phyloP scores from a whole-genome alignment of 1,140 invertebrate species.

The Paraescarpia echinospica region DNA sequence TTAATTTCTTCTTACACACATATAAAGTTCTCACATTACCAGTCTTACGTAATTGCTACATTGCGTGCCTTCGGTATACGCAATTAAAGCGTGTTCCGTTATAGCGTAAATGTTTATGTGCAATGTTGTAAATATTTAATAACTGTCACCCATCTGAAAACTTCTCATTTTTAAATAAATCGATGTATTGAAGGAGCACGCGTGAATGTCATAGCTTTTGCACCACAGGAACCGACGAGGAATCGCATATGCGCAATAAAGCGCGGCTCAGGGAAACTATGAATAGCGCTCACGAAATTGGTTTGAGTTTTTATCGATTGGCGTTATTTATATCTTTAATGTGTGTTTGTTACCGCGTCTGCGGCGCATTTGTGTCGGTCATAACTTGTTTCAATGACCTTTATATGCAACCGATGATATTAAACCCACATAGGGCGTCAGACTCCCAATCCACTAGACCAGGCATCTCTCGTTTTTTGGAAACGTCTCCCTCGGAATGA shows the following conservation, averaged over 20 bases:
- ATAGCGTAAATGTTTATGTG: background rate
- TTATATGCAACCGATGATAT: background rate
- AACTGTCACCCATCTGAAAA: background rate
- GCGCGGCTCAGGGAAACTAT: background rate
- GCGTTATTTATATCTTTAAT: background rate
- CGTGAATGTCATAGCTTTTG: background rate
- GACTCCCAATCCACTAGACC: no score
- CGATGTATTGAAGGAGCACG: background rate
- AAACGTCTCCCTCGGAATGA: no score
- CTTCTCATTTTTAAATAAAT: background rate
- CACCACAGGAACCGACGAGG: background rate
- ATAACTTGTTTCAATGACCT: background rate
- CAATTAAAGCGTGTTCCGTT: background rate
- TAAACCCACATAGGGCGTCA: no score
- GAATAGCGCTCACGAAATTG: background rate
- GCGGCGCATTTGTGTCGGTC: background rate
- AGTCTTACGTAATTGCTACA: background rate
- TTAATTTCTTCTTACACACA: no score
- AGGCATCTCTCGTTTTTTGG: no score
- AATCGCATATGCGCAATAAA: background rate
- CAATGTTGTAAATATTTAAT: background rate
- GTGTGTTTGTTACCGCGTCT: background rate
- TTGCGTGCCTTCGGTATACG: background rate
- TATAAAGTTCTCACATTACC: background rate
- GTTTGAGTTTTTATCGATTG: background rate